Conservation (phyloP, 2,113 vertebrate species). For the Oreochromis niloticus region DNA sequence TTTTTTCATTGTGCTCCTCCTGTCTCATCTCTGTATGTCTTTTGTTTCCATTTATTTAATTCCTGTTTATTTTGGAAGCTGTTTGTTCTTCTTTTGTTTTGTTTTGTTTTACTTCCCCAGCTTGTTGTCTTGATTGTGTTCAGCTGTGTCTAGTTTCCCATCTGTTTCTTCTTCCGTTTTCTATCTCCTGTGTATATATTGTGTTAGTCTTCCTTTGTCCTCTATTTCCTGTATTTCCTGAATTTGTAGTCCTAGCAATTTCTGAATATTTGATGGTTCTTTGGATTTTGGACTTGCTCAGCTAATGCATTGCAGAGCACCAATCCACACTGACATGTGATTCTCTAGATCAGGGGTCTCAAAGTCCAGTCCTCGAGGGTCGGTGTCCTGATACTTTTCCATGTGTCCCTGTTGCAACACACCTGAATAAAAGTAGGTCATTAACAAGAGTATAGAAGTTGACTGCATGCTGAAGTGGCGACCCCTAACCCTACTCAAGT, state of each 20-base stretch:
- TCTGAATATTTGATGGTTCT: background rate
- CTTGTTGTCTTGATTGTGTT: background rate
- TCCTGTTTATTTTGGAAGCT: background rate
- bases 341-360: background rate
- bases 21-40: background rate
- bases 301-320: background rate
- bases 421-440: background rate
- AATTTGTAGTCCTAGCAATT: background rate
- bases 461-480: background rate
- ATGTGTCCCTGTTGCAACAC: background rate
- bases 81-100: background rate
- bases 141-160: background rate
- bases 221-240: background rate
- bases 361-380: background rate
- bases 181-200: background rate
- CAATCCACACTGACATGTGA: background rate
- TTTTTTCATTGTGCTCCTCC: background rate
- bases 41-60: background rate
- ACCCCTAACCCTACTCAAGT: background rate
- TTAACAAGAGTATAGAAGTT: background rate
- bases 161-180: background rate
- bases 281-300: background rate
- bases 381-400: background rate
- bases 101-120: background rate
- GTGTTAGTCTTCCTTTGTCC: background rate